Conservation (phyloP, 2,888 invertebrate species). For the Geotrupes spiniger region DNA sequence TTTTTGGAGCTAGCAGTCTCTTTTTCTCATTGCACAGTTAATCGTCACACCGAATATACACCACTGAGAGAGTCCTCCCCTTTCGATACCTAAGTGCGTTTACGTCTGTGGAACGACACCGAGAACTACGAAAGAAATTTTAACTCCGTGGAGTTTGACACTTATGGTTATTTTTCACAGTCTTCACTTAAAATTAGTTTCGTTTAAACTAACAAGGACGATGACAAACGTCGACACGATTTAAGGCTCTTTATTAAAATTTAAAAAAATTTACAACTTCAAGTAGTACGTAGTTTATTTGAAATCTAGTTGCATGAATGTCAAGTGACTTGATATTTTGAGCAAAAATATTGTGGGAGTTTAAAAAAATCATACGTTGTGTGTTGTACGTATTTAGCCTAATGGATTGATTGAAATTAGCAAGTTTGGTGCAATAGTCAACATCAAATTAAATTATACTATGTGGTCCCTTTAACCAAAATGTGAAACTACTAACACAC, state of each 20-base stretch:
- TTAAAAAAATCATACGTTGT: too few relatives aligned
- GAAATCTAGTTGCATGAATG: too few relatives aligned
- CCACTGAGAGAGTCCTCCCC: conserved; percentile 10
- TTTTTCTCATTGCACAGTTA: conserved; percentile 30
- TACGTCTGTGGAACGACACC: conserved; percentile 18
- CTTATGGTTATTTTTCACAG: conserved; percentile 19
- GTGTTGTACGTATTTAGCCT: too few relatives aligned
- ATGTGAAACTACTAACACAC: too few relatives aligned
- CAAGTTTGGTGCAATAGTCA: conserved; percentile 1
- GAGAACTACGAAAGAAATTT: conserved; percentile 7
- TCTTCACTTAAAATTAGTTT: conserved; percentile 20
- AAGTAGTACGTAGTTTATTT: too few relatives aligned
- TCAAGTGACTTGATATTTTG: too few relatives aligned
- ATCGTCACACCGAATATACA: conserved; percentile 16
- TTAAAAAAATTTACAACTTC: conserved; percentile 15
- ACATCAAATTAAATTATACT: conserved; percentile 5
- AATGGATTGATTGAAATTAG: too few relatives aligned
- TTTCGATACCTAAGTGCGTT: conserved; percentile 10
- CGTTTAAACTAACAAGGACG: conserved; percentile 15
- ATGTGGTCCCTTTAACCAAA: conserved; percentile 9
- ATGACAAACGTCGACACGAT: neutral
- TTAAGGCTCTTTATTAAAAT: conserved; percentile 8
- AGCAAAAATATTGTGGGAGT: too few relatives aligned
- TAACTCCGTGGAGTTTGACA: conserved; percentile 8
- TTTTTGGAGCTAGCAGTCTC: conserved; percentile 25